A percentile compares a stretch with the other conserved stretches of the same genome.
These are phyloP conservation scores for Pararge aegeria DNA, from an alignment of 1,140 invertebrate genomes.

Conservation along the genomic window DNA sequence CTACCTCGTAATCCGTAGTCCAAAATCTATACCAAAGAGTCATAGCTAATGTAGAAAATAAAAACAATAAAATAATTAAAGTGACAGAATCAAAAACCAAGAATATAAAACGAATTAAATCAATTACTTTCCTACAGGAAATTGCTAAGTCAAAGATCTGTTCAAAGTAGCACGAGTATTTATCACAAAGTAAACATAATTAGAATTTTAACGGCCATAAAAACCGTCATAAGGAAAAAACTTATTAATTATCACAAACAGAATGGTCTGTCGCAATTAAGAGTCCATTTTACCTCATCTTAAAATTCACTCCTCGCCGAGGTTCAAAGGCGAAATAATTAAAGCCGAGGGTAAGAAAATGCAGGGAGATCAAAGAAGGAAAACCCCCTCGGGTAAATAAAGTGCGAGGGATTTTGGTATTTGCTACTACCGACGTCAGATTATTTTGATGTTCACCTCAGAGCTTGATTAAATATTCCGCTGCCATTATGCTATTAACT, in stretches of 20 bases:
- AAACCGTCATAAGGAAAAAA: conserved; percentile 16
- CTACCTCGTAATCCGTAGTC: too few species aligned
- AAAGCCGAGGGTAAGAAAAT: conserved; percentile 68
- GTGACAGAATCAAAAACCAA: too few species aligned
- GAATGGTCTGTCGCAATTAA: conserved; percentile 65
- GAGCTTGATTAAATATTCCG: conserved; percentile 29
- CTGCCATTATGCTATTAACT: conserved; percentile 14
- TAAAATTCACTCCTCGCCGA: conserved; percentile 72
- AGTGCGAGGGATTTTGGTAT: conserved; percentile 60
- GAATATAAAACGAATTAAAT: too few species aligned
- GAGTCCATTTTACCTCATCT: conserved; percentile 72
- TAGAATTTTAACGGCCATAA: conserved; percentile 1
- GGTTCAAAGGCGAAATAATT: conserved; percentile 74
- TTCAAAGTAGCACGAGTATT: too few species aligned
- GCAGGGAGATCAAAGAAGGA: conserved; percentile 65
- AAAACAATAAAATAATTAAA: too few species aligned
- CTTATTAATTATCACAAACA: conserved; percentile 73
- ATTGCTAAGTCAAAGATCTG: too few species aligned
- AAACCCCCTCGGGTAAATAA: conserved; percentile 61
- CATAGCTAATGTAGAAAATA: too few species aligned
- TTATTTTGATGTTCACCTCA: conserved; percentile 25
- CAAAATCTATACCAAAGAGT: too few species aligned
- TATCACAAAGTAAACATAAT: background rate
- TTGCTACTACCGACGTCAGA: conserved; percentile 41
- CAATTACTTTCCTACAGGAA: too few species aligned